phyloP scores from a whole-genome alignment of 2,797 vertebrate genomes.

The Hippoglossus hippoglossus region DNA sequence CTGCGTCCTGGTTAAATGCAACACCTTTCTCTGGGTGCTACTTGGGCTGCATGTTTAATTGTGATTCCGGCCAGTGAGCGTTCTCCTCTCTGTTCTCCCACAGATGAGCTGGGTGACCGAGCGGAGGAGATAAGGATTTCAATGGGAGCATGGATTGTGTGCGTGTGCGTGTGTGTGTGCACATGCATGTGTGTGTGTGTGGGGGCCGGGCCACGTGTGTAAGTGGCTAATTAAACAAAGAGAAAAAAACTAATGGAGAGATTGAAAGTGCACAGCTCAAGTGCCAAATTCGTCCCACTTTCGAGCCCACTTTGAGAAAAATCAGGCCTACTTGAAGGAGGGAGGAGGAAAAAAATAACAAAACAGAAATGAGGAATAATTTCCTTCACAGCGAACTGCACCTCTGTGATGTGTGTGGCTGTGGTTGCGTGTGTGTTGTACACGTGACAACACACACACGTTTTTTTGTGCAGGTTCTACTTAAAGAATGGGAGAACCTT shows the following conservation, averaged over 20 bases:
- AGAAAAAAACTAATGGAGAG: conserved; percentile 19
- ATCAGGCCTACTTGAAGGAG: conserved; percentile 47
- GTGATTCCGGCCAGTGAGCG: conserved; percentile 79
- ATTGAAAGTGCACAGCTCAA: conserved; percentile 49
- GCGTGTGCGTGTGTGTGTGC: conserved; percentile 40
- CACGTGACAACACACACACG: conserved; percentile 24
- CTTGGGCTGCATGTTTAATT: conserved; percentile 79
- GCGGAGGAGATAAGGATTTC: conserved; percentile 54
- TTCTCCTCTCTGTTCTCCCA: conserved; percentile 73
- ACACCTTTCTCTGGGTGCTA: conserved; percentile 80
- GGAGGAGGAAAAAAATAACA: conserved; percentile 38
- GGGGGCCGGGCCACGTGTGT: conserved; percentile 57
- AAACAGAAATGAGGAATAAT: conserved; percentile 34
- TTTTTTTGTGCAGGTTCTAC: conserved; percentile 4
- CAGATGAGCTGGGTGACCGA: conserved; percentile 75
- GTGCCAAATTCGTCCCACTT: conserved; percentile 65
- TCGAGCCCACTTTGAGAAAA: conserved; percentile 55
- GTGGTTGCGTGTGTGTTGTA: not conserved
- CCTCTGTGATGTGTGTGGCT: not conserved
- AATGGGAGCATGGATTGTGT: conserved; percentile 65
- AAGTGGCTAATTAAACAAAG: conserved; percentile 63
- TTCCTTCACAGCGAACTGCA: conserved; percentile 24
- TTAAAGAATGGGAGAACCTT: conserved; percentile 17
- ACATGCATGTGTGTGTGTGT: conserved; percentile 37
- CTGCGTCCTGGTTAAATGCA: conserved; percentile 79